Conservation (phyloP, 1,140 invertebrate species). For the Zaprionus kolodkinae region DNA sequence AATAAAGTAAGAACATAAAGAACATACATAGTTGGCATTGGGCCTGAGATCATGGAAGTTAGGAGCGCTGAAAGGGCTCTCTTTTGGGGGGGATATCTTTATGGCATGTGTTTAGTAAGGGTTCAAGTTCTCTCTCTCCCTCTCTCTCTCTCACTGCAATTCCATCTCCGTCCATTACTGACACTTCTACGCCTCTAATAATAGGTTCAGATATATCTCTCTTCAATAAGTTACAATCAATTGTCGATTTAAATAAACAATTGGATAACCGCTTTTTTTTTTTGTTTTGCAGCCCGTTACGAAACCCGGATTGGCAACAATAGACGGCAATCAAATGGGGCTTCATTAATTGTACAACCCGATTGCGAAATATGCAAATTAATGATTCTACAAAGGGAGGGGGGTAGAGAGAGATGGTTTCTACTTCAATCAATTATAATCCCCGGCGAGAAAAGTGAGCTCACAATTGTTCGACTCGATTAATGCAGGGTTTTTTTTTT, state of each 20-base stretch:
- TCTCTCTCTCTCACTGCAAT: neutral
- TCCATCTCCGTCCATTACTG: neutral
- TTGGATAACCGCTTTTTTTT: constrained; percentile 19
- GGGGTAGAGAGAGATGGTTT: neutral
- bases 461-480: constrained; percentile 48
- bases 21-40: constrained; percentile 13
- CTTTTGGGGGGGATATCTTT: neutral
- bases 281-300: constrained; percentile 18
- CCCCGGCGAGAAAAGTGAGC: constrained; percentile 41
- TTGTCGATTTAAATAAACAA: constrained; percentile 34
- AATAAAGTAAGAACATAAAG: constrained; percentile 7
- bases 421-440: constrained; percentile 43
- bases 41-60: neutral
- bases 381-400: constrained; percentile 28
- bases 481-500: constrained; percentile 46
- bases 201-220: constrained; percentile 5
- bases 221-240: constrained; percentile 20
- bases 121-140: neutral
- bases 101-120: neutral
- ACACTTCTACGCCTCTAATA: constrained; percentile 2
- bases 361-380: constrained; percentile 65
- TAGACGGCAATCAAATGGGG: constrained; percentile 31
- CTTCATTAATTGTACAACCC: constrained; percentile 39
- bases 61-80: neutral
- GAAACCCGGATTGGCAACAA: constrained; percentile 50